Evolutionary conservation across 2,888 invertebrate genomes (phyloP).

Genomic region (Orthosia gracilis): DNA sequence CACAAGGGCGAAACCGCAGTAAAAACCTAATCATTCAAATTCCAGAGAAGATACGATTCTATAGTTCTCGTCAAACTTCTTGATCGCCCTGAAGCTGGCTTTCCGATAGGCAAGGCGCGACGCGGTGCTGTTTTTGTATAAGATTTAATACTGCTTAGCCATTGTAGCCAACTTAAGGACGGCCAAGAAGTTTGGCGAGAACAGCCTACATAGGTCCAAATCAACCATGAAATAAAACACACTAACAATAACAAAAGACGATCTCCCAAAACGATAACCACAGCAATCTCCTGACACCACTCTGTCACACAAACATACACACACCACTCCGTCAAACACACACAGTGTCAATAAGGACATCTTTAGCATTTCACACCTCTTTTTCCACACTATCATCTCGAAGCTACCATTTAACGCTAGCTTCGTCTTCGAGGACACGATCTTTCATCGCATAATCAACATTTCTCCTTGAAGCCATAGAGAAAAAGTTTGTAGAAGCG

Average conservation of each 20-base stretch:
- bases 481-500: constrained; percentile 15
- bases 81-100: no score
- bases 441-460: constrained; percentile 60
- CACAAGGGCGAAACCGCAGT: no score
- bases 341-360: constrained; percentile 27
- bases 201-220: no score
- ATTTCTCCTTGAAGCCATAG: constrained; percentile 38
- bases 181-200: no score
- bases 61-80: no score
- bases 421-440: constrained; percentile 31
- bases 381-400: constrained; percentile 10
- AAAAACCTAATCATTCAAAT: no score
- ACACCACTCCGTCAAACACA: neutral
- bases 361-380: constrained; percentile 21
- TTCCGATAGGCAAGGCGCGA: no score
- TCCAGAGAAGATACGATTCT: no score
- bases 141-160: no score
- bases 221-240: neutral
- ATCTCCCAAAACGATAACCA: neutral
- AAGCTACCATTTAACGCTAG: constrained; percentile 37
- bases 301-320: neutral
- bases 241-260: neutral
- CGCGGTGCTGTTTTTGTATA: no score
- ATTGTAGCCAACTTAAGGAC: no score
- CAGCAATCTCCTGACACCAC: neutral